Evolutionary conservation across 2,888 invertebrate genomes (phyloP), one percentile per base, ranked within the genome.

Genomic region (Caenorhabditis zanzibari): DNA sequence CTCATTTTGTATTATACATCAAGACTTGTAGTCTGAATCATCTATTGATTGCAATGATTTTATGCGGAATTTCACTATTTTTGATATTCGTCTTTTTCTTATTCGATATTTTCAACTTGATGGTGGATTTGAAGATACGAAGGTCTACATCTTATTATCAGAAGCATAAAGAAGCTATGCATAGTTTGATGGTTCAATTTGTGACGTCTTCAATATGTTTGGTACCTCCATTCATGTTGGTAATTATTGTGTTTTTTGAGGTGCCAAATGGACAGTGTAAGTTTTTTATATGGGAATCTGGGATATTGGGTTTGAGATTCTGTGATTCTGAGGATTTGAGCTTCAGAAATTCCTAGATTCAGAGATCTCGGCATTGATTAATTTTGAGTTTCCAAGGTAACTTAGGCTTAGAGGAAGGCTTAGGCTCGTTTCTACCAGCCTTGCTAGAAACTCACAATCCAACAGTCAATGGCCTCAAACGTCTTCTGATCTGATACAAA

Each of bases 371-470:
- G 32, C 32, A 32, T 7, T 32, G 32, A 32, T 6, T 6, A 32
- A 32, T 4, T 32, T 32, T 32, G 32, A 32, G 32, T 32, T 32
- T 7, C 32, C 4, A 32, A 32, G 4, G 4, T 32, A 32, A 4
- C 32, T 32, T 7, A 7, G 5, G 7, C 32, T 32, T 4, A 32
- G 32, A 32, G n/a, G n/a, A n/a, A n/a, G n/a, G n/a, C n/a, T n/a
- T n/a, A n/a, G n/a, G n/a, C n/a, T n/a, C n/a, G n/a, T n/a, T n/a
- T n/a, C n/a, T n/a, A n/a, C n/a, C n/a, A n/a, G n/a, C n/a, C n/a
- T n/a, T n/a, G n/a, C n/a, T n/a, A n/a, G n/a, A 7, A 22, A 61
- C 80, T 82, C n/a, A 88, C 86, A 85, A 47, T 75, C 88, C 88
- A 22, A 59, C 22, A 1, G 85, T 86, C 24, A 88, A 28, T 7